These are phyloP conservation scores for Platyrinchus mystaceus DNA, from an alignment of 2,797 vertebrate genomes.

Conservation along the genomic window DNA sequence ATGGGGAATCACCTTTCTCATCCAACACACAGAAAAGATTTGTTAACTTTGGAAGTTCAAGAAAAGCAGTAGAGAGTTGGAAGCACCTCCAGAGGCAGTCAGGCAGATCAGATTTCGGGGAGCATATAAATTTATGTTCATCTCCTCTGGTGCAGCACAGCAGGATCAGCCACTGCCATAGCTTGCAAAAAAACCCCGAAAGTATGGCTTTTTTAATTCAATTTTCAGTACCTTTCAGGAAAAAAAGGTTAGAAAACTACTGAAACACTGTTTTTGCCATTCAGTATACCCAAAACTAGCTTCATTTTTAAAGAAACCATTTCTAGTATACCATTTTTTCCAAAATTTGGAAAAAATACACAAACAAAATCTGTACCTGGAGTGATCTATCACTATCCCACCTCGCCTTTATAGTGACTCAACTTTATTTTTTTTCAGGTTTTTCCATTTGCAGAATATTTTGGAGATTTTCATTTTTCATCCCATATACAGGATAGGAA, in stretches of 20 bases:
- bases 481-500: not conserved
- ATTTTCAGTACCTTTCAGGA: not conserved
- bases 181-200: not conserved
- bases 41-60: not conserved
- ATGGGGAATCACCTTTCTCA: not conserved
- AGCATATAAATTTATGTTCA: not conserved
- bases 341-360: not conserved
- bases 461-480: not conserved
- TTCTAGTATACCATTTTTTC: not conserved
- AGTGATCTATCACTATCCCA: not conserved
- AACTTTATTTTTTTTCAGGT: not conserved
- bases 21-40: not conserved
- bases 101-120: not conserved
- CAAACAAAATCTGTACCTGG: not conserved
- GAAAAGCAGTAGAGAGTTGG: not conserved
- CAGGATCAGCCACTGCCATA: not conserved
- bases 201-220: not conserved
- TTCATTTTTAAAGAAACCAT: not conserved
- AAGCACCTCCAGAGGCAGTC: not conserved
- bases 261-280: not conserved
- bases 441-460: not conserved
- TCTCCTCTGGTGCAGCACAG: not conserved
- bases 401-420: not conserved
- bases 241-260: not conserved
- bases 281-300: not conserved